phyloP scores from a whole-genome alignment of 2,113 vertebrate genomes.

The Anhinga anhinga region DNA sequence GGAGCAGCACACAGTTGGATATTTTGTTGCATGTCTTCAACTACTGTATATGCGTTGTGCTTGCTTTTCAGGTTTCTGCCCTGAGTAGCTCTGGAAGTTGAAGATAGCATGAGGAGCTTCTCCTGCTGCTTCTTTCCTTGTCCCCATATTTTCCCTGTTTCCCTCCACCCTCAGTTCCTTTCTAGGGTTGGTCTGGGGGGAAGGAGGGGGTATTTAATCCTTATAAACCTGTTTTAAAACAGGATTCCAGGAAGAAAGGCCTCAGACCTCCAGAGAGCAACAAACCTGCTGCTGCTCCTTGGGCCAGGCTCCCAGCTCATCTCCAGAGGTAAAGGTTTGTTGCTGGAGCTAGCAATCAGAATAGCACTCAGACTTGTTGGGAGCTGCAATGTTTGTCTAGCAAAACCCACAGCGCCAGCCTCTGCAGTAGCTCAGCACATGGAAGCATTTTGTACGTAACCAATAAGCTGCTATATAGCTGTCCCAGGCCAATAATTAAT shows the following conservation, averaged over 20 bases:
- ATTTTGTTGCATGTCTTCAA: not conserved
- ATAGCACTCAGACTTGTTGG: not conserved
- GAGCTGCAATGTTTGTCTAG: not conserved
- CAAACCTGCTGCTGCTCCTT: not conserved
- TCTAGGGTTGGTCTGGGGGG: not conserved
- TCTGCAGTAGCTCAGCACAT: slow-evolving; percentile 18
- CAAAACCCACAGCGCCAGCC: not conserved
- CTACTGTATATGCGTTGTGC: not conserved
- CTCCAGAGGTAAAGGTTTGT: not conserved
- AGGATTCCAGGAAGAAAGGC: not conserved
- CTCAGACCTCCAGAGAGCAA: not conserved
- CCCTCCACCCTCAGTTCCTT: not conserved
- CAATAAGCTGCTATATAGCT: not conserved
- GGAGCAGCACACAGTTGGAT: not conserved
- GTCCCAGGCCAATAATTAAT: not conserved
- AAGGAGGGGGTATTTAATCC: not conserved
- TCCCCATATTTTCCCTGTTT: not conserved
- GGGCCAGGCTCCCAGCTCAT: not conserved
- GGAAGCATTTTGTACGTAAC: not conserved
- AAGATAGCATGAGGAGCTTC: not conserved
- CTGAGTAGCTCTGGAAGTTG: not conserved
- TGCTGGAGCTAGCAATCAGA: not conserved
- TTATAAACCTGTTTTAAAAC: not conserved
- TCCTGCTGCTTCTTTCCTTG: not conserved
- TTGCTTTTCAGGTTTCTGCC: not conserved